Evolutionary conservation across 2,888 invertebrate species (phyloP).

Genomic region (Dryocosmus kuriphilus): DNA sequence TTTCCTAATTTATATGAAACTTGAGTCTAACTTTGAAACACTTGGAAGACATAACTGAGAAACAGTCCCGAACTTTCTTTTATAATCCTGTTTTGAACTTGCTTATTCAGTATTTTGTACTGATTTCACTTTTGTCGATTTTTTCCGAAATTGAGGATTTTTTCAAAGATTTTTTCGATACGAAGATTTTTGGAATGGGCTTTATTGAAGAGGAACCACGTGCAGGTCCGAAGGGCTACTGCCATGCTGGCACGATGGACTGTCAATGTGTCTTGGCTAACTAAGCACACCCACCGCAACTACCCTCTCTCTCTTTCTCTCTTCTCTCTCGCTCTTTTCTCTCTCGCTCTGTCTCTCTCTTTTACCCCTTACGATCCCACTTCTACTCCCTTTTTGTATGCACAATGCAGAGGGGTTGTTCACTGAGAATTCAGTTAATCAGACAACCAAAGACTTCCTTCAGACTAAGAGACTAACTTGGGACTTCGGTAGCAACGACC

Average conservation of each 20-base stretch:
- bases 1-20: slow-evolving; percentile 2
- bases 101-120: no score
- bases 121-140: no score
- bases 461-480: no score
- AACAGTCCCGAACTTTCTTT: background rate
- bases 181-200: background rate
- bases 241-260: slow-evolving; percentile 69
- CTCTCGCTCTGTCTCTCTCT: slow-evolving; percentile 61
- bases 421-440: no score
- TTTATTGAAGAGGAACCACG: slow-evolving; percentile 8
- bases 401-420: no score
- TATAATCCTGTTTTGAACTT: no score
- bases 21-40: slow-evolving; percentile 64
- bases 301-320: slow-evolving; percentile 65
- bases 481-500: no score
- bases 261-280: slow-evolving; percentile 73
- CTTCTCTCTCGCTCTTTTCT: slow-evolving; percentile 66
- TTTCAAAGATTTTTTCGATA: background rate
- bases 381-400: slow-evolving; percentile 49
- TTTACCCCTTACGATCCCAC: slow-evolving; percentile 67
- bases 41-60: slow-evolving; percentile 57
- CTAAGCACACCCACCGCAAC: slow-evolving; percentile 71
- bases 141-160: background rate
- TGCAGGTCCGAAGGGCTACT: slow-evolving; percentile 53
- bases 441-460: no score